A percentile compares a stretch with the other conserved stretches of the same genome.
Conservation (phyloP, 2,797 vertebrate species). For the Pangasius mekongensis region DNA sequence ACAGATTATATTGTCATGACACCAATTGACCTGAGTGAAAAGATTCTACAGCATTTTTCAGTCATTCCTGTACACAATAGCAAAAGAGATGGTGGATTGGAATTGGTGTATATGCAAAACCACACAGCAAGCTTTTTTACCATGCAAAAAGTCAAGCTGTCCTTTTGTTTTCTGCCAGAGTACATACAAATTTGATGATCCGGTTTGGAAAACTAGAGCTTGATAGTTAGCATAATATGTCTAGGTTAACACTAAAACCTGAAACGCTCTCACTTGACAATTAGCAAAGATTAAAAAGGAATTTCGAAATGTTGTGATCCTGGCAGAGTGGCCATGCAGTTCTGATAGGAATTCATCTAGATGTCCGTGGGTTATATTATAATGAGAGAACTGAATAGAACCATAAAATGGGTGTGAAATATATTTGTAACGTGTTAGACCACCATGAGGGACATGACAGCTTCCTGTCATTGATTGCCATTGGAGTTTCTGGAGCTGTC, state of each 20-base stretch:
- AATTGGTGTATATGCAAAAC: not conserved
- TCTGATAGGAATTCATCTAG: not conserved
- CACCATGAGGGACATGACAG: not conserved
- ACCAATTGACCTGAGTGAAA: not conserved
- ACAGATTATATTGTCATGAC: not conserved
- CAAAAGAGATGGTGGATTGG: not conserved
- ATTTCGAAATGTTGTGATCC: not conserved
- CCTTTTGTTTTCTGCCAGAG: not conserved
- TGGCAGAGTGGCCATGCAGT: not conserved
- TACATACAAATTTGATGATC: not conserved
- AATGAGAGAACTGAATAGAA: not conserved
- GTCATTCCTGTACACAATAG: not conserved
- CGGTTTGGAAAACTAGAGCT: not conserved
- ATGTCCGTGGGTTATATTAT: not conserved
- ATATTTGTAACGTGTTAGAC: not conserved
- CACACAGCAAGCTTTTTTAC: not conserved
- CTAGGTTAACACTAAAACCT: not conserved
- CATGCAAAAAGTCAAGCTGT: not conserved
- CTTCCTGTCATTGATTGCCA: not conserved
- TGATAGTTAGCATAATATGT: not conserved
- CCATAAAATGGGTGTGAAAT: not conserved
- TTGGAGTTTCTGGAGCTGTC: not conserved
- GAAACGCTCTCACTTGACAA: not conserved
- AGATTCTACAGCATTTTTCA: not conserved
- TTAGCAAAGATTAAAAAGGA: not conserved